Evolutionary conservation across 2,113 vertebrate genomes (phyloP).

Genomic region (Corythornis vintsioides): DNA sequence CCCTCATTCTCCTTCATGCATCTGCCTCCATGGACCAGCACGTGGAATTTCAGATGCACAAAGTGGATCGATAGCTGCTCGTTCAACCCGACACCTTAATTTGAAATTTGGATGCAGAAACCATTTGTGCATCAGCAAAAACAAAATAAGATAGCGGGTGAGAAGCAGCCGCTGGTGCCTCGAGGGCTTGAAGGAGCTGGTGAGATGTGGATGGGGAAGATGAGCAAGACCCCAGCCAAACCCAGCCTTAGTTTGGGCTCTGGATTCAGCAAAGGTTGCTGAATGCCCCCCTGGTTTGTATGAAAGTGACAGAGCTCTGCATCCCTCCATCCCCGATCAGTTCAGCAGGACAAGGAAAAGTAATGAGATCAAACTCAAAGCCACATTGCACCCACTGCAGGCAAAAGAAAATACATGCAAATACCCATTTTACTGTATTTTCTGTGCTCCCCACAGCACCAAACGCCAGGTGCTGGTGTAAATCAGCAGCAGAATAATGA

Average conservation of each 20-base stretch:
- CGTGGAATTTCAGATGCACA: background rate
- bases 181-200: background rate
- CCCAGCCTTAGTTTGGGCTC: background rate
- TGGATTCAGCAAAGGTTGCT: background rate
- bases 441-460: background rate
- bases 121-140: accelerated
- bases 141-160: background rate
- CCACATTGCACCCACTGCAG: background rate
- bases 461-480: background rate
- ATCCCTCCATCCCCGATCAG: background rate
- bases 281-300: background rate
- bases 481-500: background rate
- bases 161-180: background rate
- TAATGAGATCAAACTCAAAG: background rate
- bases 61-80: background rate
- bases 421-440: background rate
- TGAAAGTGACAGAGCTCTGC: background rate
- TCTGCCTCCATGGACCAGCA: background rate
- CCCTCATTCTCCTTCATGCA: background rate
- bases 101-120: background rate
- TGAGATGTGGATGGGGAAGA: background rate
- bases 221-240: background rate
- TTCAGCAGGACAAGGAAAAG: background rate
- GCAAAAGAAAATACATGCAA: accelerated
- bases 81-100: accelerated